These are phyloP conservation scores for Octomys mimax DNA, from an alignment of 2,797 vertebrate species.

Conservation along the genomic window DNA sequence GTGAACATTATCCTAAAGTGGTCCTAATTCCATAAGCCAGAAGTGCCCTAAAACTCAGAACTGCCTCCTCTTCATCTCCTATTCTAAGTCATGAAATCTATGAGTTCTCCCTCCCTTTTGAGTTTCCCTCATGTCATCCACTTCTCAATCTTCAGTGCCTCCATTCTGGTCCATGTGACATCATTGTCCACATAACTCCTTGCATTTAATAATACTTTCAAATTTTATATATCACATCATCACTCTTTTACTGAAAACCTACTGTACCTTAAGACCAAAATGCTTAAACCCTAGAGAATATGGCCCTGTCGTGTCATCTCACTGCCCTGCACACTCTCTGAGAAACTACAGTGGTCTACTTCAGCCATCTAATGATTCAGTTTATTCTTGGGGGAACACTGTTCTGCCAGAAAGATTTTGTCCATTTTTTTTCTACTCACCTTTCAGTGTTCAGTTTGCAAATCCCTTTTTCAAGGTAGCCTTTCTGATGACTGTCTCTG, in stretches of 20 bases:
- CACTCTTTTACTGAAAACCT: slow-evolving; percentile 41
- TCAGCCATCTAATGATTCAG: background rate
- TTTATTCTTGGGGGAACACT: background rate
- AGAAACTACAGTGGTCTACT: background rate
- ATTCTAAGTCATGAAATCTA: background rate
- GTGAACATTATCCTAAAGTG: background rate
- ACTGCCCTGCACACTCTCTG: background rate
- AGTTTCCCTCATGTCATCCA: background rate
- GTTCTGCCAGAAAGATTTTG: background rate
- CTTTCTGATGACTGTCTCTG: background rate
- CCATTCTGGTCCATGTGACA: background rate
- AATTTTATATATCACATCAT: background rate
- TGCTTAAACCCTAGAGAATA: background rate
- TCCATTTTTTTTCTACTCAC: slow-evolving; percentile 4
- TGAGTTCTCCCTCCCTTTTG: background rate
- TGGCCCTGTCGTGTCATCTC: background rate
- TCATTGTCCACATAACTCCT: background rate
- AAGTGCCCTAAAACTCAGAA: background rate
- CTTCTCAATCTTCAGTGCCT: background rate
- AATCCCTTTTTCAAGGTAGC: background rate
- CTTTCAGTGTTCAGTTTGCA: slow-evolving; percentile 14
- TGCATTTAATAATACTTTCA: background rate
- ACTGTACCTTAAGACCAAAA: background rate
- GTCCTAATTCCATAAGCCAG: background rate
- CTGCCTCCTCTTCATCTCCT: background rate